Evolutionary conservation across 2,113 vertebrate species (phyloP), one percentile per base, ranked within the genome.

Genomic region (Chlorodrepanis virens): DNA sequence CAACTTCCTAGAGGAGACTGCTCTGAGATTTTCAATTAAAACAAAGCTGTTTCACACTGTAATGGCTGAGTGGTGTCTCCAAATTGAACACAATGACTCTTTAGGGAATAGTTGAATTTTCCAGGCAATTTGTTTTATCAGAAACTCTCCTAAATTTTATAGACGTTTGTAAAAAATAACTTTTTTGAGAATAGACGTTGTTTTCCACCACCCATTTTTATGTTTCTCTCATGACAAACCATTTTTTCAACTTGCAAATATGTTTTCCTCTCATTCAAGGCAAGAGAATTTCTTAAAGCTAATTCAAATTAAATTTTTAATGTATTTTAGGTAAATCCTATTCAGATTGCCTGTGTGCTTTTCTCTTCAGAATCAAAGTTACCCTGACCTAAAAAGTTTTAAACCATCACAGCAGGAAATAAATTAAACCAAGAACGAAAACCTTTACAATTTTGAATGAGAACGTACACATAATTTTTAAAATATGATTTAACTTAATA

Each of bases 81-180:
- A 89, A 78, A 82, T 20, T 64, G 72, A 88, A 87, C 22, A 68
- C 52, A 45, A 70, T 1, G 17, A 52, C 17, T 81, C 71, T 75
- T 93, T 8, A 82, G 52, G 69, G 56, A 20, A 81, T 54, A 86
- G 29, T 5, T 82, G 52, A 89, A 56, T 89, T 93, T 94, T 79
- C 85, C 76, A 82, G 57, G 25, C 28, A 75, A 84, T 92, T 86
- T 27, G 3, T 82, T 95, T 90, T 53, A 81, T 92, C 94, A 93
- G 53, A 75, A 92, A 49, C 17, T 63, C 35, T 61, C 23, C 52
- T 83, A 68, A 88, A 90, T 92, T 92, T 92, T 89, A 77, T 17
- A 74, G 27, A 19, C 0, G 1, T 49, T 72, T 69, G 19, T 4
- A 3, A 56, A 69, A 90, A 92, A 94, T 25, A 47, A 23, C 15